These are phyloP conservation scores for Neosilurus mollespiculum DNA, from an alignment of 2,797 vertebrate genomes.

Conservation along the genomic window DNA sequence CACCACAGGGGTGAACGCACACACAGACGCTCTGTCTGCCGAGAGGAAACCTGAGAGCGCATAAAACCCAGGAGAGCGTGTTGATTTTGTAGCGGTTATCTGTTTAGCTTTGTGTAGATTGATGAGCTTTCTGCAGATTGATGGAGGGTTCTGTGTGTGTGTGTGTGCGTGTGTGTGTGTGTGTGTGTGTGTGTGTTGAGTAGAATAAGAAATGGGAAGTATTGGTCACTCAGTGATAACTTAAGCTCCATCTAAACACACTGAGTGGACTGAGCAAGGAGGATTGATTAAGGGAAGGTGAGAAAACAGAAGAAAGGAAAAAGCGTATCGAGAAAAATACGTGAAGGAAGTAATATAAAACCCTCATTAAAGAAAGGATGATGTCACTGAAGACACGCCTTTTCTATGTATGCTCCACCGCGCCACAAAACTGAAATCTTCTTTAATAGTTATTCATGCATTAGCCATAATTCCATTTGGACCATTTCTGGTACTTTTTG, in stretches of 20 bases:
- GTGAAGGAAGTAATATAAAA: not conserved
- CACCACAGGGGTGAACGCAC: slow-evolving; percentile 51
- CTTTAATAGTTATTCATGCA: not conserved
- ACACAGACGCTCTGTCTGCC: slow-evolving; percentile 46
- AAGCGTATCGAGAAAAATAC: not conserved
- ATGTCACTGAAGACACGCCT: not conserved
- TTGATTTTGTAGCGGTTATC: slow-evolving; percentile 70
- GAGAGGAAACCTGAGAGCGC: slow-evolving; percentile 64
- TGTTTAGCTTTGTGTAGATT: slow-evolving; percentile 15
- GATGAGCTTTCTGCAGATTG: slow-evolving; percentile 33
- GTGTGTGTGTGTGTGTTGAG: slow-evolving; percentile 30
- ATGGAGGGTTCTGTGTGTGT: slow-evolving; percentile 28
- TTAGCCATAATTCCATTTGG: not conserved
- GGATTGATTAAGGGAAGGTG: not conserved
- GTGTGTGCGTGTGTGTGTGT: slow-evolving; percentile 28
- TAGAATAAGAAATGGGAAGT: slow-evolving; percentile 51
- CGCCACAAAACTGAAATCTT: not conserved
- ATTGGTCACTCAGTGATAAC: slow-evolving; percentile 47
- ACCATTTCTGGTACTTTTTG: too few relatives aligned
- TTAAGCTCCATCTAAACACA: slow-evolving; percentile 54
- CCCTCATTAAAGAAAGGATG: slow-evolving; percentile 58
- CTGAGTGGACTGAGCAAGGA: slow-evolving; percentile 22
- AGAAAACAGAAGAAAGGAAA: not conserved
- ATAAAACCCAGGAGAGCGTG: slow-evolving; percentile 65
- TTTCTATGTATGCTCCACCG: not conserved